These are phyloP conservation scores for Leptinotarsa defecta DNA, from an alignment of 1,140 invertebrate genomes.

Conservation along the genomic window DNA sequence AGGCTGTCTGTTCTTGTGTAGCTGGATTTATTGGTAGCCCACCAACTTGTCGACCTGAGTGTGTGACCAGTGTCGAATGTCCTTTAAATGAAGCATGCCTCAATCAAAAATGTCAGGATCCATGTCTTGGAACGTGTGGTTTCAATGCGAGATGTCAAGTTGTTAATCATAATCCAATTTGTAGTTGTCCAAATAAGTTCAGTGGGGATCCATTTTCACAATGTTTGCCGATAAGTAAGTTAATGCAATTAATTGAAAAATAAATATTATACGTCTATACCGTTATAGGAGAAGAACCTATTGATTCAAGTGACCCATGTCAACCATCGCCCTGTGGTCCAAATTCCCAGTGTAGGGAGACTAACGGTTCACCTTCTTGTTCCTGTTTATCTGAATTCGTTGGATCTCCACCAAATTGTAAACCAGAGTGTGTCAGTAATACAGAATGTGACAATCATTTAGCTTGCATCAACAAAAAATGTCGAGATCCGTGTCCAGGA, in stretches of 20 bases:
- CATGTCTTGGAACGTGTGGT: slow-evolving; percentile 68
- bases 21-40: slow-evolving; percentile 67
- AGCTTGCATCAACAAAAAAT: slow-evolving; percentile 68
- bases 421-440: slow-evolving; percentile 74
- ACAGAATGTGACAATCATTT: slow-evolving; percentile 67
- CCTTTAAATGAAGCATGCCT: slow-evolving; percentile 61
- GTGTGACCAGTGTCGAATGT: slow-evolving; percentile 64
- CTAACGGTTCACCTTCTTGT: slow-evolving; percentile 65
- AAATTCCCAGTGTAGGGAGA: slow-evolving; percentile 73
- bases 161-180: slow-evolving; percentile 69
- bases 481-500: slow-evolving; percentile 68
- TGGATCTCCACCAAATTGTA: slow-evolving; percentile 75
- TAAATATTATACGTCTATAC: not conserved
- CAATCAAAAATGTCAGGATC: slow-evolving; percentile 67
- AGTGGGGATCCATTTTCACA: slow-evolving; percentile 69
- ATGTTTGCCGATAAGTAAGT: slow-evolving; percentile 60
- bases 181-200: slow-evolving; percentile 64
- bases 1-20: slow-evolving; percentile 67
- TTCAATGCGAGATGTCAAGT: slow-evolving; percentile 66
- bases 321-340: slow-evolving; percentile 78
- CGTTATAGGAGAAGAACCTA: slow-evolving; percentile 43
- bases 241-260: not conserved
- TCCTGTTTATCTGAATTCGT: slow-evolving; percentile 72
- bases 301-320: slow-evolving; percentile 64
- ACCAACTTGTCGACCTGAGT: slow-evolving; percentile 65